phyloP scores from a whole-genome alignment of 2,888 invertebrate species.

The Erynnis tages region DNA sequence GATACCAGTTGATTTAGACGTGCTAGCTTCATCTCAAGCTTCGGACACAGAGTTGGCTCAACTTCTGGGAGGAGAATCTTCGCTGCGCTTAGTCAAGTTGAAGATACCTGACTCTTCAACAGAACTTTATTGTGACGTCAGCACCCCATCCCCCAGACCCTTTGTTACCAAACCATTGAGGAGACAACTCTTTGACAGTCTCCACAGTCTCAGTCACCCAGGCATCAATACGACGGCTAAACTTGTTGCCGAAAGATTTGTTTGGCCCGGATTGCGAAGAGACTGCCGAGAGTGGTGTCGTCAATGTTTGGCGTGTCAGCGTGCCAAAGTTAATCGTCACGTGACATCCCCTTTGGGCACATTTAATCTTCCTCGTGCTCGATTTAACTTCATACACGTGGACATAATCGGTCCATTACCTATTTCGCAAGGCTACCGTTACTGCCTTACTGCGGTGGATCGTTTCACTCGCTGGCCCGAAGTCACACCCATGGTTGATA shows the following conservation, averaged over 20 bases:
- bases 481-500: constrained; percentile 42
- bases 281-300: constrained; percentile 46
- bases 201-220: constrained; percentile 11
- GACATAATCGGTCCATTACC: constrained; percentile 42
- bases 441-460: constrained; percentile 39
- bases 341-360: constrained; percentile 31
- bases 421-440: constrained; percentile 29
- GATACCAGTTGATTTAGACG: constrained; percentile 19
- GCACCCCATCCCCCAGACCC: not conserved
- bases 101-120: not conserved
- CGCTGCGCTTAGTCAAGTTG: not conserved
- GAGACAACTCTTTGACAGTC: not conserved
- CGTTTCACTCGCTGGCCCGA: constrained; percentile 52
- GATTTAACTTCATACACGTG: constrained; percentile 30
- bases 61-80: not conserved
- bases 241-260: constrained; percentile 44
- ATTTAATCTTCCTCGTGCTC: constrained; percentile 39
- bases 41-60: not conserved
- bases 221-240: constrained; percentile 11
- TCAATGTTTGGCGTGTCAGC: constrained; percentile 46
- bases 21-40: constrained; percentile 24
- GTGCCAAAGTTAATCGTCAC: constrained; percentile 45
- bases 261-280: constrained; percentile 49
- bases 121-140: not conserved
- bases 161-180: not conserved